phyloP scores from a whole-genome alignment of 2,888 invertebrate species.

The Rambutsinella grinnellia region DNA sequence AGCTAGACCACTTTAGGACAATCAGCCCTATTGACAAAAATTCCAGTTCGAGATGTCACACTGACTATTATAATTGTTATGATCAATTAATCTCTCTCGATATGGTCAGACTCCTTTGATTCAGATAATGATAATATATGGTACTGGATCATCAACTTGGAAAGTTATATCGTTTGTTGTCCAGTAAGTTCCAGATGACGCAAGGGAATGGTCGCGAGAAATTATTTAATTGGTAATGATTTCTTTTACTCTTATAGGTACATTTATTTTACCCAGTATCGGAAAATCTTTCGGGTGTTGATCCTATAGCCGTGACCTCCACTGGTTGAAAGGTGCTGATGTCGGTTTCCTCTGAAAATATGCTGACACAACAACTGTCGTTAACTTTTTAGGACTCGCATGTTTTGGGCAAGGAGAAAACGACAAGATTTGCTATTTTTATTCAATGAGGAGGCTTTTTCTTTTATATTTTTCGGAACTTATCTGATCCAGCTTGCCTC shows the following conservation, averaged over 20 bases:
- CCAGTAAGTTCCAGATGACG: constrained; percentile 5
- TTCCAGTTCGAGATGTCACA: constrained; percentile 18
- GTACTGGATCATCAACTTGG: constrained; percentile 1
- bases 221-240: neutral
- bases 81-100: constrained; percentile 25
- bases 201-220: neutral
- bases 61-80: constrained; percentile 20
- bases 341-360: constrained; percentile 50
- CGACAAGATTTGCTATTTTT: constrained; percentile 30
- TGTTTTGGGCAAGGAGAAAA: constrained; percentile 23
- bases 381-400: constrained; percentile 2
- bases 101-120: constrained; percentile 17
- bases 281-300: constrained; percentile 30
- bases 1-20: constrained; percentile 5
- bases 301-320: constrained; percentile 52
- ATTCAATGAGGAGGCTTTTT: constrained; percentile 4
- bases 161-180: constrained; percentile 13
- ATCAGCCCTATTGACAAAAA: constrained; percentile 20
- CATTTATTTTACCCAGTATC: neutral
- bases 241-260: neutral
- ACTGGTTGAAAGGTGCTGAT: constrained; percentile 23
- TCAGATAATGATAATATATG: neutral
- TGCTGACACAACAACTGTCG: constrained; percentile 37
- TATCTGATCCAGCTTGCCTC: no score
- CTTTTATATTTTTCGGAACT: no score